phyloP scores from a whole-genome alignment of 2,888 invertebrate species.

The Galerucella calmariensis region DNA sequence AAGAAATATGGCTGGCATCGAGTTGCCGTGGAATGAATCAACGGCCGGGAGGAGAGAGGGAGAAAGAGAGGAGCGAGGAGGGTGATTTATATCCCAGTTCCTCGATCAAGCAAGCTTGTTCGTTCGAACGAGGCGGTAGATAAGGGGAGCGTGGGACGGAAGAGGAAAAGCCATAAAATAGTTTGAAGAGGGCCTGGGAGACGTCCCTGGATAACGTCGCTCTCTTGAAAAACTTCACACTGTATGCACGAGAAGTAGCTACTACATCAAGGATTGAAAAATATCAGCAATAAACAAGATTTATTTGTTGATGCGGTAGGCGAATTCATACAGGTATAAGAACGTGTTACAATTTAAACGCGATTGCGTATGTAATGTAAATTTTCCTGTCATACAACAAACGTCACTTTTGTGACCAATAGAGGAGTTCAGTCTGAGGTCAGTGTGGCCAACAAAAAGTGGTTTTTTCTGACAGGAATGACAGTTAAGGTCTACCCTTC shows the following conservation, averaged over 20 bases:
- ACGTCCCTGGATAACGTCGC: conserved; percentile 59
- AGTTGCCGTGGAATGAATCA: conserved; percentile 59
- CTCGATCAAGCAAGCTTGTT: conserved; percentile 62
- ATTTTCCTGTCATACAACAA: too few species aligned
- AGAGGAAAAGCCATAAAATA: conserved; percentile 61
- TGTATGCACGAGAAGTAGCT: conserved; percentile 56
- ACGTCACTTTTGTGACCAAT: too few species aligned
- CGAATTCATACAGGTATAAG: too few species aligned
- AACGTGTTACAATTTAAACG: too few species aligned
- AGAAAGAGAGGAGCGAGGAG: conserved; percentile 24
- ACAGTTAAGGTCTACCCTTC: too few species aligned
- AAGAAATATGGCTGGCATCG: conserved; percentile 59
- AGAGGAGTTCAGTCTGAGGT: too few species aligned
- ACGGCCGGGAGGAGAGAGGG: conserved; percentile 28
- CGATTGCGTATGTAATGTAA: too few species aligned
- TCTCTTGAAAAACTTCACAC: conserved; percentile 53
- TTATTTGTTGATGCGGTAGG: conserved; percentile 34
- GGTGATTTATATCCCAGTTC: conserved; percentile 62
- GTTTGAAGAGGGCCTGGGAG: conserved; percentile 64
- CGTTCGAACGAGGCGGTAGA: conserved; percentile 51
- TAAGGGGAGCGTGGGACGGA: conserved; percentile 38
- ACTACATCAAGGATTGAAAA: conserved; percentile 51
- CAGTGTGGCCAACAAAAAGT: too few species aligned
- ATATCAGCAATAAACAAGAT: conserved; percentile 40
- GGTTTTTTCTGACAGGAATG: too few species aligned